phyloP scores from a whole-genome alignment of 2,113 vertebrate species.

The Apaloderma vittatum region DNA sequence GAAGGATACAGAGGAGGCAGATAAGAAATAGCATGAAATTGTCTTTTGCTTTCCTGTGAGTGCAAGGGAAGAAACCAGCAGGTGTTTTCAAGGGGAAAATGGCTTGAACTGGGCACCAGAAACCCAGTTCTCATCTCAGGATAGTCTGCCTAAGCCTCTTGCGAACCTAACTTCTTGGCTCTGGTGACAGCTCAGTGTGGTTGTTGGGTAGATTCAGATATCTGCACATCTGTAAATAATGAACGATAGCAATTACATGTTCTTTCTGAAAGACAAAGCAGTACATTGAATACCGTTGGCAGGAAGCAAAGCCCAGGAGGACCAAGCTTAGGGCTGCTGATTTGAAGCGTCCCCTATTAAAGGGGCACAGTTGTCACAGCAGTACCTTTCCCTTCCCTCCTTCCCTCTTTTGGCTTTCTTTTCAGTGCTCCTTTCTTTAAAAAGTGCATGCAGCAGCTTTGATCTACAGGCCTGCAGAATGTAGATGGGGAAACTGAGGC shows the following conservation, averaged over 20 bases:
- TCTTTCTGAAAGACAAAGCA: constrained; percentile 53
- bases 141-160: constrained; percentile 48
- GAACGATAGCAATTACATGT: constrained; percentile 34
- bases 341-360: not conserved
- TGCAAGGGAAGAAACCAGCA: constrained; percentile 57
- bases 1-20: constrained; percentile 35
- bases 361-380: not conserved
- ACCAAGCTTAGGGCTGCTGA: constrained; percentile 17
- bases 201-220: constrained; percentile 52
- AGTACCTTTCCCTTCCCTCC: not conserved
- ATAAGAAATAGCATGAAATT: constrained; percentile 73
- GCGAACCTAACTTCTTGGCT: constrained; percentile 48
- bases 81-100: constrained; percentile 65
- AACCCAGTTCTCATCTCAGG: constrained; percentile 46
- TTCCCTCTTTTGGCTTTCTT: not conserved
- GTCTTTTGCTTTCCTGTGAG: constrained; percentile 60
- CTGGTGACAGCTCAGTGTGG: not conserved
- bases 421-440: not conserved
- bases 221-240: constrained; percentile 69
- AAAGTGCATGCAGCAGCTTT: not conserved
- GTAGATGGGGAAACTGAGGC: constrained; percentile 13
- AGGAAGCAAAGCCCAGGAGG: constrained; percentile 46
- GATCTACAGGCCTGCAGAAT: not conserved
- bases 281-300: constrained; percentile 58
- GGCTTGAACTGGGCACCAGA: constrained; percentile 45